A percentile compares a stretch with the other conserved stretches of the same genome.
Conservation (phyloP, 2,888 invertebrate genomes). For the Pollenia angustigena region DNA sequence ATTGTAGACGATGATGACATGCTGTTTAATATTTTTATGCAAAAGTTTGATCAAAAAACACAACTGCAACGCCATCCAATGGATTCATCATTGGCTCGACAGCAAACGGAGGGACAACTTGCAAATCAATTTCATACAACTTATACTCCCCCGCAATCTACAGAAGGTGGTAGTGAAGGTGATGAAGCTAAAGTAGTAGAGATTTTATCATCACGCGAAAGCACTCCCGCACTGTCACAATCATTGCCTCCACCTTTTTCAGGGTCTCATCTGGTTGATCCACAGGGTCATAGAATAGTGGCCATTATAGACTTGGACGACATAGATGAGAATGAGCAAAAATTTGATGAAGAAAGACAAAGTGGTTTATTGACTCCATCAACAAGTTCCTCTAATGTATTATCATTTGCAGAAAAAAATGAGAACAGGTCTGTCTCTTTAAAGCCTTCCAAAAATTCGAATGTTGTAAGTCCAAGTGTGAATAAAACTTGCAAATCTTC, state of each 20-base stretch:
- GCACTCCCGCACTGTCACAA: constrained; percentile 66
- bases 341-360: background rate
- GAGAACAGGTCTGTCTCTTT: background rate
- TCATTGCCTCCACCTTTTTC: constrained; percentile 1
- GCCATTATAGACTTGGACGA: constrained; percentile 74
- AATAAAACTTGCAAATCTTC: background rate
- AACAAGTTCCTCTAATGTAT: constrained; percentile 29
- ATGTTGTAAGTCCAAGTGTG: background rate
- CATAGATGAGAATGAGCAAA: constrained; percentile 52
- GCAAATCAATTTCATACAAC: constrained; percentile 52
- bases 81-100: constrained; percentile 27
- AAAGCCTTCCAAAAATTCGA: background rate
- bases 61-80: constrained; percentile 56
- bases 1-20: constrained; percentile 76
- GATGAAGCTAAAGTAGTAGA: constrained; percentile 74
- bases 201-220: constrained; percentile 74
- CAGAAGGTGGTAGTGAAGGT: constrained; percentile 64
- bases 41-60: constrained; percentile 70
- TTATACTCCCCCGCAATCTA: constrained; percentile 66
- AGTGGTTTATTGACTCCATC: background rate
- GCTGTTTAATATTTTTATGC: constrained; percentile 74
- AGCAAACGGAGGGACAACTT: constrained; percentile 37
- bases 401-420: constrained; percentile 2
- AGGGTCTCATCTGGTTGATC: constrained; percentile 14
- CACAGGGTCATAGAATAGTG: constrained; percentile 66